A percentile compares a stretch with the other conserved stretches of the same genome.
Conservation (phyloP, 2,113 vertebrate species). For the Pelobates fuscus region DNA sequence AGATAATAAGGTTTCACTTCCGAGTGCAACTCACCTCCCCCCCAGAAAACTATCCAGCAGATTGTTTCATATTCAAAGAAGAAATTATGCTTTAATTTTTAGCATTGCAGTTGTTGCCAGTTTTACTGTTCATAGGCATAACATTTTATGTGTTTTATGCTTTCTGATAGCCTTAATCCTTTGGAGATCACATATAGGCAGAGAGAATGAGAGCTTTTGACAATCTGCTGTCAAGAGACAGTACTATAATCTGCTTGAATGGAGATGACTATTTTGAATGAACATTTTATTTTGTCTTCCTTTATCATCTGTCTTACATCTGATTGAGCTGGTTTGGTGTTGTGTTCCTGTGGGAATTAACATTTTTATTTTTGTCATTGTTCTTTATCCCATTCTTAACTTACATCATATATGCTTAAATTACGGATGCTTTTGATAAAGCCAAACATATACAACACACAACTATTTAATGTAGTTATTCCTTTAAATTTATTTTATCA, state of each 20-base stretch:
- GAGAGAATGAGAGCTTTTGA: slow-evolving; percentile 25
- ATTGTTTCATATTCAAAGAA: no score
- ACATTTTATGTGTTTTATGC: neutral
- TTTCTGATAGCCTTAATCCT: slow-evolving; percentile 7
- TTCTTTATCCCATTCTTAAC: neutral
- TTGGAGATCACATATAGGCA: slow-evolving; percentile 21
- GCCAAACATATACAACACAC: no score
- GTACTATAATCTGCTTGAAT: slow-evolving; percentile 23
- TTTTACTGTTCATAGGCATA: neutral
- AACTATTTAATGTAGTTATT: no score
- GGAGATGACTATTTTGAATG: slow-evolving; percentile 29
- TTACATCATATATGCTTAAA: no score
- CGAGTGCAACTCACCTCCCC: no score
- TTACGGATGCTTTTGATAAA: no score
- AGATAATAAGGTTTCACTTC: no score
- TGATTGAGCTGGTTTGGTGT: slow-evolving; percentile 10
- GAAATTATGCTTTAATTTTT: no score
- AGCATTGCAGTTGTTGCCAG: no score
- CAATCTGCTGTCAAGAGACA: slow-evolving; percentile 31
- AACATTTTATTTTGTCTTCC: slow-evolving; percentile 37
- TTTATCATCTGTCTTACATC: slow-evolving; percentile 24
- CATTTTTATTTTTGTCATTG: slow-evolving; percentile 17
- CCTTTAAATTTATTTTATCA: no score
- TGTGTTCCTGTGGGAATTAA: slow-evolving; percentile 1
- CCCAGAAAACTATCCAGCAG: no score